These are phyloP conservation scores for Drosophila pseudoobscura DNA, from an alignment of 1,140 invertebrate genomes.

Conservation along the genomic window DNA sequence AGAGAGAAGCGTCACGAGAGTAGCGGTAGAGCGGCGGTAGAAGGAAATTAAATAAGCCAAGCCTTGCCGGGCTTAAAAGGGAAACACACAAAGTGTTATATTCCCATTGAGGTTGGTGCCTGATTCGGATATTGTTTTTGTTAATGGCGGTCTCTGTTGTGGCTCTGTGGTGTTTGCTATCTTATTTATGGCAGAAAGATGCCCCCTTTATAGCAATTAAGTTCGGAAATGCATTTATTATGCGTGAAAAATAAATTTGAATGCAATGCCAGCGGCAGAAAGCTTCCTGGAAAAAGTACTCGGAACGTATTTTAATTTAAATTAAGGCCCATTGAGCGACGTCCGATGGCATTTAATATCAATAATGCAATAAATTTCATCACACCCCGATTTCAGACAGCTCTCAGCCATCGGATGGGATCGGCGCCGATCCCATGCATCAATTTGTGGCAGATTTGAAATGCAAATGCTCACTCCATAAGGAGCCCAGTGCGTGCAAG, in stretches of 20 bases:
- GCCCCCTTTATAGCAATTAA: slow-evolving; percentile 60
- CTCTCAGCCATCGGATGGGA: slow-evolving; percentile 1
- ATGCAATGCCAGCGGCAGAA: not conserved
- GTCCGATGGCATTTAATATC: slow-evolving; percentile 55
- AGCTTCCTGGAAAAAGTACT: slow-evolving; percentile 8
- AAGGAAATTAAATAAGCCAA: slow-evolving; percentile 56
- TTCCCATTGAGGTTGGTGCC: slow-evolving; percentile 9
- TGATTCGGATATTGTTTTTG: slow-evolving; percentile 11
- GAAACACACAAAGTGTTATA: slow-evolving; percentile 39
- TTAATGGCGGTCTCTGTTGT: slow-evolving; percentile 20
- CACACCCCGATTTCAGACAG: slow-evolving; percentile 3
- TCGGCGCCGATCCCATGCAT: slow-evolving; percentile 56
- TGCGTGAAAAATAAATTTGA: slow-evolving; percentile 54
- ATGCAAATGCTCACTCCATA: slow-evolving; percentile 64
- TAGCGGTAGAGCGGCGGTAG: not conserved
- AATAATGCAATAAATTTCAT: slow-evolving; percentile 71
- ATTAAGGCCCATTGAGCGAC: slow-evolving; percentile 31
- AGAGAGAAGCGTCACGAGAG: not conserved
- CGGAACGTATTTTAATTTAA: slow-evolving; percentile 51
- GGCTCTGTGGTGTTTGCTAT: slow-evolving; percentile 33
- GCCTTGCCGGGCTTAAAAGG: slow-evolving; percentile 37
- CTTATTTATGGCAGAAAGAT: slow-evolving; percentile 64
- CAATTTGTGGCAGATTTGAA: slow-evolving; percentile 63
- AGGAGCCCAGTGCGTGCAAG: slow-evolving; percentile 12
- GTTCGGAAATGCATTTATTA: slow-evolving; percentile 61